Base-by-base conservation (phyloP, 2,888 invertebrate genomes). In the Protonemura montana region DNA sequence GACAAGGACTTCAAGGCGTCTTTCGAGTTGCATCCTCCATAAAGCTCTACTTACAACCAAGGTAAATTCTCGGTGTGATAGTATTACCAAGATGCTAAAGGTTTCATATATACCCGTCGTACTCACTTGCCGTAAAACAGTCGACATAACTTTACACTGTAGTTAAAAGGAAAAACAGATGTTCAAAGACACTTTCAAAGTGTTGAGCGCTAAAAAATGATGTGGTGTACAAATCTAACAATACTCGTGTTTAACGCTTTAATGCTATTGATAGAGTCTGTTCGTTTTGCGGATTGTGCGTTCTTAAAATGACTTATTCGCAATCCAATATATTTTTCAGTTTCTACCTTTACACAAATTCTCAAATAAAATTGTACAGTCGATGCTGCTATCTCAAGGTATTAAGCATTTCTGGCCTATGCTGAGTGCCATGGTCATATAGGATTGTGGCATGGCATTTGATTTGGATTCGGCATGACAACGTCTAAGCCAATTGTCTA, bases 401-500 rank as follows among this genome's bases (percentile, higher is more conserved):
- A 21, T 2, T 13, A 21, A 59, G 59, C 21, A 59, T 59, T 59
- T 35, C 35, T 10, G 10, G 35, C 35, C 59, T 10, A 21, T 13
- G 59, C 16, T 59, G 16, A 21, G 21, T 7, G 59, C 2, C 59
- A 59, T 3, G 13, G 21, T 10, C 35, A 13, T 10, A 59, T 59
- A 21, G 59, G 59, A 59, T 59, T 10, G 59, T 59, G 27, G 30
- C 30, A 13, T 30, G 81, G 27, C 59, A 28, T 84, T 84, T 84
- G 84, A 84, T 84, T 84, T 84, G 27, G 76, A 59, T 76, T 28
- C 28, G 26, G 10, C 76, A 28, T 81, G 81, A 81, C 84, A 27
- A 84, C 28, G 84, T 84, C 84, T 84, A 84, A 84, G 76, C 59
- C 84, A 76, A 84, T 84, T 84, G 84, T 84, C 84, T 84, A 84